Evolutionary conservation across 1,140 invertebrate species (phyloP), one percentile per base, ranked within the genome.

Genomic region (Drosophila lacteicornis): DNA sequence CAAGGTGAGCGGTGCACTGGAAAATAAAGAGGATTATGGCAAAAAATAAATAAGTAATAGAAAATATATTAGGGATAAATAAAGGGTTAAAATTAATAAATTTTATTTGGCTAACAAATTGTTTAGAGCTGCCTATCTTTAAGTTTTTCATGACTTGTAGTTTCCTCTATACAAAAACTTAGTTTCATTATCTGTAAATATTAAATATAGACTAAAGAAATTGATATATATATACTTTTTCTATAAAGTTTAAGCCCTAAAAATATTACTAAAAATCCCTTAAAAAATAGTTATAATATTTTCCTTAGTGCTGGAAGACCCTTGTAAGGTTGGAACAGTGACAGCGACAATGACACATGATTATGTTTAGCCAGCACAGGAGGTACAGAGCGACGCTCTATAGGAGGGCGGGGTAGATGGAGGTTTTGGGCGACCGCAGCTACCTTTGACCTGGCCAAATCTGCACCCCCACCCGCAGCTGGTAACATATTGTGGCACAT

Each of bases 291-390:
- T 5, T n/a, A 13, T 0, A n/a, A 45, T 15, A 13, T 45, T 25
- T 63, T 47, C 22, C 19, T n/a, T 8, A 17, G 15, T 30, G 70
- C n/a, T 19, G 0, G 11, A 43, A 36, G 33, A 27, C 2, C 36
- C 40, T 12, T 17, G 12, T 19, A 25, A 11, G 53, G 49, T 27
- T 27, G 19, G 40, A 15, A 12, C 42, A 70, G 60, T 47, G 78
- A 80, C 82, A 90, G 70, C 71, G 85, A 90, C 85, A 90, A 90
- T 90, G 85, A 90, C 85, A 90, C 85, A 90, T 90, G 85, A 90
- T 90, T 90, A 90, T 90, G 55, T 74, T 74, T 74, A 74, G 70
- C 67, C 85, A 82, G 78, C 57, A 56, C 4, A 59, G 53, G 38
- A 42, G 74, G 61, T 36, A 17, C 30, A 22, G 22, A 12, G 3